A percentile compares a stretch with the other conserved stretches of the same genome.
Evolutionary conservation across 1,140 invertebrate genomes (phyloP).

Genomic region (Heterodera carotae): DNA sequence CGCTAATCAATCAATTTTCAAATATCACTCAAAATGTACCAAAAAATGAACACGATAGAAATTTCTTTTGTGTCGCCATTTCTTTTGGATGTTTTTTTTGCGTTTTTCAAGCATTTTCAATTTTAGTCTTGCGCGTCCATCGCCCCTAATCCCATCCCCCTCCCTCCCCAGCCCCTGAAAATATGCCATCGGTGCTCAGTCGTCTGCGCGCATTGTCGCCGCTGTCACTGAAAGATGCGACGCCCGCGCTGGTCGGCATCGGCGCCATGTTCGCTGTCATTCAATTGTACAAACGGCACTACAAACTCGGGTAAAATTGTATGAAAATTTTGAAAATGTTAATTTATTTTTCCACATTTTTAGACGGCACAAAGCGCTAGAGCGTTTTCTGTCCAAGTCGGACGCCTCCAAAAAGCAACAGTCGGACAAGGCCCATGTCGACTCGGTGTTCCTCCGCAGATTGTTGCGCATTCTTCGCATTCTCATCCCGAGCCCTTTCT

Average conservation of each 20-base stretch:
- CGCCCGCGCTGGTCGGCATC: constrained; percentile 44
- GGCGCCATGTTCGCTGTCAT: constrained; percentile 33
- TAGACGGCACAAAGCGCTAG: constrained; percentile 8
- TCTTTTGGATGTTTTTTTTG: no score
- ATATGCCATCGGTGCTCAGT: constrained; percentile 37
- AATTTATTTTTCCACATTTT: constrained; percentile 1
- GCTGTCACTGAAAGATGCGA: constrained; percentile 30
- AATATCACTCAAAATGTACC: not conserved
- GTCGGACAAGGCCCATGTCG: constrained; percentile 79
- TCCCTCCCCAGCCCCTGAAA: not conserved
- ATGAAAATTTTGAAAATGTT: constrained; percentile 5
- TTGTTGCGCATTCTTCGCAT: constrained; percentile 78
- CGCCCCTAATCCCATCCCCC: no score
- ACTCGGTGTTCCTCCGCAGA: constrained; percentile 80
- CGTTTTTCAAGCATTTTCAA: no score
- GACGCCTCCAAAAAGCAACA: constrained; percentile 63
- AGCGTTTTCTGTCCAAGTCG: constrained; percentile 5
- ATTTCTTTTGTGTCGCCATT: no score
- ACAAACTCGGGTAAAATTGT: constrained; percentile 32
- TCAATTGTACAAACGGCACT: constrained; percentile 34
- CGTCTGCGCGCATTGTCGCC: not conserved
- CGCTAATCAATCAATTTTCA: not conserved
- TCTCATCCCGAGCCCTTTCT: constrained; percentile 76
- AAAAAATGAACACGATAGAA: not conserved
- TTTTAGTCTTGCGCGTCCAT: no score